Evolutionary conservation across 92 coral and sea anemone species (phyloP), one percentile per base, ranked within the genome.

Genomic region (Siderastrea siderea): DNA sequence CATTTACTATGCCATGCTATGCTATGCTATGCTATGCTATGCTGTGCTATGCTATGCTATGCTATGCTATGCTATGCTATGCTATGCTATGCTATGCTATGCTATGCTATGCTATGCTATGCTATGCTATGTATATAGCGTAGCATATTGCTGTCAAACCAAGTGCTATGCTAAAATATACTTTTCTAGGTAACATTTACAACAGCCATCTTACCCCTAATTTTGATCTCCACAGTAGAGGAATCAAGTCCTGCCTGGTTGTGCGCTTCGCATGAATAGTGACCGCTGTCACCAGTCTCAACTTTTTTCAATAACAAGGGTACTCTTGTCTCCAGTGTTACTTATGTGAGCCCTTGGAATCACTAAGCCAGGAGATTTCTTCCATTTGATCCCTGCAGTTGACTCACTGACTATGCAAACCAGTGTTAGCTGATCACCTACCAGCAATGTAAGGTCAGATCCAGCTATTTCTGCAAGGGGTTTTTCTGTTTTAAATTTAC

Each of bases 141-240:
- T n/a, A n/a, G n/a, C n/a, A n/a, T n/a, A n/a, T n/a, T n/a, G n/a
- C n/a, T n/a, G n/a, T n/a, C n/a, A n/a, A n/a, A n/a, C n/a, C n/a
- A n/a, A n/a, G n/a, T n/a, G n/a, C n/a, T n/a, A n/a, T n/a, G n/a
- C n/a, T n/a, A n/a, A n/a, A n/a, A n/a, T n/a, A n/a, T n/a, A n/a
- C n/a, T n/a, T n/a, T n/a, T n/a, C n/a, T n/a, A n/a, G n/a, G n/a
- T n/a, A n/a, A n/a, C n/a, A n/a, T n/a, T n/a, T n/a, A 47, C 1
- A 70, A 6, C 45, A 43, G 16, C 48, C 52, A 47, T 10, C 75
- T 70, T 70, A 70, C 75, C 75, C 55, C 4, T 47, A 50, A 70
- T 26, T 45, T 70, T 47, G 75, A 74, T 74, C 62, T 26, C 52
- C 78, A 74, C 78, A 51, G 47, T 74, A 43, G 78, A 74, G 4